Conservation (phyloP, 92 coral and sea anemone genomes). For the Micromussa lordhowensis region DNA sequence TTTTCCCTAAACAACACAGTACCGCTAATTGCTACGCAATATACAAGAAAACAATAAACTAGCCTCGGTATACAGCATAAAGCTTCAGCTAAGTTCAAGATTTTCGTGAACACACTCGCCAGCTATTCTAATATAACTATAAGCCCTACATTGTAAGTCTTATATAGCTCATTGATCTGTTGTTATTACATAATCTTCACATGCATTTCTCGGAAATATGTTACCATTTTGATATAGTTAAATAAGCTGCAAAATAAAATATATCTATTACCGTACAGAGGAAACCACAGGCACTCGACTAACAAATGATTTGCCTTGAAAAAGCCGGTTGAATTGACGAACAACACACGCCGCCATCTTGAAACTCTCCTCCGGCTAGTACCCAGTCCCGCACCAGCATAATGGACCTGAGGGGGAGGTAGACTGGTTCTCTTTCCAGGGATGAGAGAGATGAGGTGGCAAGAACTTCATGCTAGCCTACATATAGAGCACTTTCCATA, state of each 20-base stretch:
- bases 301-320: slow-evolving; percentile 59
- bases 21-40: not conserved
- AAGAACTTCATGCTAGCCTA: too few relatives aligned
- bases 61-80: not conserved
- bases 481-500: too few relatives aligned
- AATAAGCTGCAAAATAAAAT: not conserved
- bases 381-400: slow-evolving; percentile 47
- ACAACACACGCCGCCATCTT: slow-evolving; percentile 93
- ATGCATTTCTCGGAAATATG: not conserved
- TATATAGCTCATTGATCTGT: not conserved
- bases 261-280: slow-evolving; percentile 76
- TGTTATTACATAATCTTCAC: slow-evolving; percentile 5
- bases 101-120: not conserved
- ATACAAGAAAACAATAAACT: not conserved
- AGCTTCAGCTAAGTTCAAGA: too few relatives aligned
- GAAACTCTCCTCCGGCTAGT: slow-evolving; percentile 22
- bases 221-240: not conserved
- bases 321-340: slow-evolving; percentile 86
- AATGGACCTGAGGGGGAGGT: not conserved
- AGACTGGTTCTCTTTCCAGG: not conserved
- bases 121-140: too few relatives aligned
- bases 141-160: too few relatives aligned
- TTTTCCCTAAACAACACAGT: not conserved
- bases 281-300: slow-evolving; percentile 79
- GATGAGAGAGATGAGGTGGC: not conserved